Evolutionary conservation across 2,888 invertebrate genomes (phyloP), one percentile per base, ranked within the genome.

Genomic region (Oeneis ivallda): DNA sequence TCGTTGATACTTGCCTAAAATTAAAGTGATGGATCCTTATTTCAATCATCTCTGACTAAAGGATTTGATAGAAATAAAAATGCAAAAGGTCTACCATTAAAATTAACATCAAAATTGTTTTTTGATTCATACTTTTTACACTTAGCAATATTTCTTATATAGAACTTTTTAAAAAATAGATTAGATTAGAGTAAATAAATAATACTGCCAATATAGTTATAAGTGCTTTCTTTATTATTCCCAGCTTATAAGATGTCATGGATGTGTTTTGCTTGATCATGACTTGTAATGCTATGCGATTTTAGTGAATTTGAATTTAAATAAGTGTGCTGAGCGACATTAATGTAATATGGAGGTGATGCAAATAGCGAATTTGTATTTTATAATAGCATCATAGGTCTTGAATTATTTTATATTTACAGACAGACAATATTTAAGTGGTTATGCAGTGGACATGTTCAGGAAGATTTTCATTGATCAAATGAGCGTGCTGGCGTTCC

Each of bases 121-220:
- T 9, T 34, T 37, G n/a, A 39, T 54, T 54, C 10, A 17, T 9
- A 57, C 45, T 62, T 53, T 52, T 57, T 64, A 64, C 15, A 34
- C 45, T 45, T 52, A 60, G 26, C 26, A 49, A 56, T 64, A 54
- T 19, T 65, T 66, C 62, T 64, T 50, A 43, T 64, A 62, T 67
- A 67, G 62, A 63, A 62, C 45, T 62, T 53, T 60, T 71, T 58
- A 47, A 62, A 57, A 37, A 53, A 49, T 65, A 70, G 70, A 61
- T 17, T 70, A 70, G 61, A 15, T 45, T 70, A 70, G 67, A 67
- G 72, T 79, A 79, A 74, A 75, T 74, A 71, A 67, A 71, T 67
- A 66, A 75, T 80, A 83, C 80, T 82, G 84, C 83, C 84, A 84
- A 83, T 78, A 76, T 83, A 82, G 81, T 75, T 72, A 58, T 83